phyloP scores from a whole-genome alignment of 2,888 invertebrate genomes.

The Melitaea athalia region DNA sequence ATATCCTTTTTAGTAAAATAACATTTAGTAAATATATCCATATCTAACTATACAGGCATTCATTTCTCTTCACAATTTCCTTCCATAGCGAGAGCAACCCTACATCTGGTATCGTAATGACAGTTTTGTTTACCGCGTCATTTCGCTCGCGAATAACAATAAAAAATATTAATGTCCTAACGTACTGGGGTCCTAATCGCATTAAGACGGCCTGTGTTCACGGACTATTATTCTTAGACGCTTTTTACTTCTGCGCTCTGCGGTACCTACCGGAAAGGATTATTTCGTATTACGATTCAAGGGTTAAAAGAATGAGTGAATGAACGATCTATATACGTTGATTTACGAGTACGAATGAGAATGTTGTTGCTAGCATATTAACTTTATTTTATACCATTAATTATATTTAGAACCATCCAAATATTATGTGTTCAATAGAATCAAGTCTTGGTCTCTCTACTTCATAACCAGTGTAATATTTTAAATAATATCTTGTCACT shows the following conservation, averaged over 20 bases:
- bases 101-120: conserved; percentile 65
- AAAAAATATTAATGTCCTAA: conserved; percentile 76
- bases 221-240: conserved; percentile 75
- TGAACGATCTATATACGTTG: not conserved
- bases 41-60: too few species aligned
- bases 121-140: conserved; percentile 73
- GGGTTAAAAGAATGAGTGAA: not conserved
- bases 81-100: conserved; percentile 16
- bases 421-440: too few species aligned
- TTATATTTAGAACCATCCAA: too few species aligned
- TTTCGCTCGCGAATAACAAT: conserved; percentile 68
- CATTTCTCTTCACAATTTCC: conserved; percentile 19
- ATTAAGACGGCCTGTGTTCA: conserved; percentile 74
- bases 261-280: conserved; percentile 55
- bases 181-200: conserved; percentile 60
- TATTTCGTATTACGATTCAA: conserved; percentile 37
- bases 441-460: not conserved
- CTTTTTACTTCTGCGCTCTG: conserved; percentile 64
- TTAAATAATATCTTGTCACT: conserved; percentile 15
- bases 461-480: not conserved
- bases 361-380: too few species aligned
- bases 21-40: too few species aligned
- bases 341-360: not conserved
- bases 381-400: too few species aligned
- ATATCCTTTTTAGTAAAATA: too few species aligned